Evolutionary conservation across 2,113 vertebrate species (phyloP).

Genomic region (Andinoacara biseriatus): DNA sequence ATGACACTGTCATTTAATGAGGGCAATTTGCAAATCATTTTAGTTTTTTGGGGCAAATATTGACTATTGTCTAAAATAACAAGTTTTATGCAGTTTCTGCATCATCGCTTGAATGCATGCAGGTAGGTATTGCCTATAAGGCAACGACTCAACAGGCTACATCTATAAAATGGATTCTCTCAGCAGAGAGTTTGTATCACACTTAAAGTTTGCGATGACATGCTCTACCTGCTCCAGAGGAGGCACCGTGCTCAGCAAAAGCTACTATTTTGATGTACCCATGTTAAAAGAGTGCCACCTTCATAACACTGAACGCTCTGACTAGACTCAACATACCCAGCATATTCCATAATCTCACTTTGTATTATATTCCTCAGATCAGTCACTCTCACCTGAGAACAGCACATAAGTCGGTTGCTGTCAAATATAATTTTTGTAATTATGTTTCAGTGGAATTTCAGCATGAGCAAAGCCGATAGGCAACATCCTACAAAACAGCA

Average conservation of each 20-base stretch:
- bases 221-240: neutral
- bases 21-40: neutral
- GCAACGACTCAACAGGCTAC: no score
- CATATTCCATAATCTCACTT: neutral
- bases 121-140: no score
- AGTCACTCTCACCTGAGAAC: neutral
- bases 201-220: neutral
- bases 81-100: no score
- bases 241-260: neutral
- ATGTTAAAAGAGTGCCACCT: neutral
- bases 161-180: neutral
- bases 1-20: neutral
- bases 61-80: no score
- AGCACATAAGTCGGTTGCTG: constrained; percentile 3
- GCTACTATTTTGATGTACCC: neutral
- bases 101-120: no score
- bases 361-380: neutral
- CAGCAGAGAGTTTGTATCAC: neutral
- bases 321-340: neutral
- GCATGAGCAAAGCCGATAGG: neutral
- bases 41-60: no score
- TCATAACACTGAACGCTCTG: neutral
- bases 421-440: constrained; percentile 11
- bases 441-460: neutral
- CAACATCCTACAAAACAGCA: constrained; percentile 4